Evolutionary conservation across 2,113 vertebrate genomes (phyloP), one percentile per base, ranked within the genome.

Genomic region (Carassius gibelio): DNA sequence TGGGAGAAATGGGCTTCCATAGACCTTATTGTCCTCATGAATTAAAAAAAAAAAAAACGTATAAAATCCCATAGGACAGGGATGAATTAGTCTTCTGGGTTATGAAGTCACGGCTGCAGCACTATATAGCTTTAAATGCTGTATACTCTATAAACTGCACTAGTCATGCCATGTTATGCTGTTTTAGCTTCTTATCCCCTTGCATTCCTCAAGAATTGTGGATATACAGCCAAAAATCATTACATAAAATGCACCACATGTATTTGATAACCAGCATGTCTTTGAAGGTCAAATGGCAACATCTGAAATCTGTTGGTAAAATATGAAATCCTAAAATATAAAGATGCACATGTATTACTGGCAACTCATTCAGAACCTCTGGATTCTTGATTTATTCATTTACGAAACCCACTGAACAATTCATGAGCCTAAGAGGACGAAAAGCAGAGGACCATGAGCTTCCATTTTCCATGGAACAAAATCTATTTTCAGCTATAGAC

Each of bases 321-420:
- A 42, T 50, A 19, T 52, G 52, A n/a, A 15, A 64, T 75, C 57
- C 38, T 7, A n/a, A 80, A 64, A 48, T 81, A 48, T 7, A 45
- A 23, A 30, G 23, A 81, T 17, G 4, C 59, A 30, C 38, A 52
- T 19, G 30, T 45, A 48, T 26, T 80, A 26, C 59, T 8, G 10
- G 30, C 34, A 42, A 4, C n/a, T 30, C 21, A 19, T 19, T 62
- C 38, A 10, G 21, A 81, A 75, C 72, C 30, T 83, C 69, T 5
- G 55, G 69, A 75, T 48, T 11, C 69, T 75, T 21, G 68, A 82
- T 81, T 81, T 64, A 64, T 81, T 81, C 8, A 81, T 26, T 62
- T 64, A 48, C 36, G 11, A 79, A 79, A 62, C n/a, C 19, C 55
- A 78, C 55, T 59, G 42, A 75, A 45, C 52, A 59, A 78, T 78